Evolutionary conservation across 1,140 invertebrate species (phyloP), one percentile per base, ranked within the genome.

Genomic region (Brachionus asplanchnoidis): DNA sequence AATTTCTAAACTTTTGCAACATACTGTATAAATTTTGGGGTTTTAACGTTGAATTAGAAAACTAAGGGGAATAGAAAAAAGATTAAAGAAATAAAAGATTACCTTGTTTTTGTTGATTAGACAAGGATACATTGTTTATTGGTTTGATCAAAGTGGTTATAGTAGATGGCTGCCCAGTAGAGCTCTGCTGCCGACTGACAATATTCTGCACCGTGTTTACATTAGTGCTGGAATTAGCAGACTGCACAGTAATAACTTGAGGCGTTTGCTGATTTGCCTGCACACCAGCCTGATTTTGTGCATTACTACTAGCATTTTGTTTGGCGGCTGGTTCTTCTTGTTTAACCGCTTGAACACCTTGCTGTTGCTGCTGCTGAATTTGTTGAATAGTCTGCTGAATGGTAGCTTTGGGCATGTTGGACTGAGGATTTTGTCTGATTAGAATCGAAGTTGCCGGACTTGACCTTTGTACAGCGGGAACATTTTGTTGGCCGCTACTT

Each of bases 331-430:
- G 2, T 44, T 36, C 23, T n/a, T 82, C 42, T 65, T 42, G 79
- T 65, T 44, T 82, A 17, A 20, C 17, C 17, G 26, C 32, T 68
- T 82, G 79, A 65, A 50, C 42, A 50, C 11, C 26, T 77, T 77
- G 73, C 12, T 65, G 50, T 60, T 82, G 79, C 26, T 80, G 78
- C n/a, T 80, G 78, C 26, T 80, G 78, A n/a, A 53, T 46, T 80
- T 56, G 78, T 28, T 80, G 77, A 23, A 36, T 28, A 20, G 26
- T 60, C 56, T 80, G 77, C 20, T 80, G 46, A 12, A 65, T n/a
- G 20, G 77, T 80, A 6, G 42, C 32, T 9, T 65, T 80, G 11
- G 42, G 56, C 23, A 20, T 32, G 20, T 7, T 44, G 32, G 12
- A 6, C n/a, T 40, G 28, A 20, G 36, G 32, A n/a, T 44, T 73